phyloP scores from a whole-genome alignment of 2,797 vertebrate species.

The Lutjanus argentimaculatus region DNA sequence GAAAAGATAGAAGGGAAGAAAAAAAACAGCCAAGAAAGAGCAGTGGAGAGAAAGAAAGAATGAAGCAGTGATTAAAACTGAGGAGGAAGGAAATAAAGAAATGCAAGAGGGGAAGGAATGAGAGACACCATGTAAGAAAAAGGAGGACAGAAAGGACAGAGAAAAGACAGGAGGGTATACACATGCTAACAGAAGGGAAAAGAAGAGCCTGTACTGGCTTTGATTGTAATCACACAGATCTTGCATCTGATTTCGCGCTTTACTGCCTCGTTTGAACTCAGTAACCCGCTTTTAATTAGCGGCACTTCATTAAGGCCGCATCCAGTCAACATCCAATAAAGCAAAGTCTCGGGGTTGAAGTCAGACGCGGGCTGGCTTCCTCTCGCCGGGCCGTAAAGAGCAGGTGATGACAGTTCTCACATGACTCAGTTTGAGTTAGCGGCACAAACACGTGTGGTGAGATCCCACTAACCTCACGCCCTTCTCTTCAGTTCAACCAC shows the following conservation, averaged over 20 bases:
- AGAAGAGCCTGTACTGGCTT: background rate
- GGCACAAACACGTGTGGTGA: constrained; percentile 45
- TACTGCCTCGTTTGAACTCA: constrained; percentile 65
- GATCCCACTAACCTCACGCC: constrained; percentile 33
- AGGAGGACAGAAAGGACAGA: background rate
- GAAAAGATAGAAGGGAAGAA: background rate
- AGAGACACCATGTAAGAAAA: background rate
- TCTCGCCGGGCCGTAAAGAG: constrained; percentile 32
- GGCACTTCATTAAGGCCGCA: constrained; percentile 53
- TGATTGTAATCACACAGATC: constrained; percentile 24
- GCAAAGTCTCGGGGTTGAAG: constrained; percentile 18
- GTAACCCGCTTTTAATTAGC: constrained; percentile 59
- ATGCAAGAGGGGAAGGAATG: background rate
- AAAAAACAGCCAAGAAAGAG: background rate
- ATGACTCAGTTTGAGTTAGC: constrained; percentile 37
- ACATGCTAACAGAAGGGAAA: background rate
- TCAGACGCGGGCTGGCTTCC: constrained; percentile 52
- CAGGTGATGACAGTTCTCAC: constrained; percentile 49
- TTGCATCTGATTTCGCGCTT: constrained; percentile 57
- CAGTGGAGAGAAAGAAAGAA: background rate
- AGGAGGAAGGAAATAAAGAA: background rate
- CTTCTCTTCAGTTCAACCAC: constrained; percentile 49
- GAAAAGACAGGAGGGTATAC: background rate
- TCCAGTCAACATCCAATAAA: constrained; percentile 62
- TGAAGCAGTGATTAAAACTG: background rate